Evolutionary conservation across 2,113 vertebrate genomes (phyloP).

Genomic region (Cariama cristata): DNA sequence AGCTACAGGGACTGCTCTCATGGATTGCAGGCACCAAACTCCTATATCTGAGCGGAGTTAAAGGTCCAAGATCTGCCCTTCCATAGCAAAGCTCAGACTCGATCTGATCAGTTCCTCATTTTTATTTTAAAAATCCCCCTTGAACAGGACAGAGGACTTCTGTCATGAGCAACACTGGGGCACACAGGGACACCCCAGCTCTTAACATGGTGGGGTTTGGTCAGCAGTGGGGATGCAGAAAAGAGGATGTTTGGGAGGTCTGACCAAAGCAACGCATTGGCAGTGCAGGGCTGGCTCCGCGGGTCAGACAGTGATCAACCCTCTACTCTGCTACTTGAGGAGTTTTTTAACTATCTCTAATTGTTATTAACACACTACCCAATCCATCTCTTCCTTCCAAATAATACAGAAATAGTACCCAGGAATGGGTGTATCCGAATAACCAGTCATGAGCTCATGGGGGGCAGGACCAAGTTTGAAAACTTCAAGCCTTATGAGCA

Average conservation of each 20-base stretch:
- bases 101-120: background rate
- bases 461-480: background rate
- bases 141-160: background rate
- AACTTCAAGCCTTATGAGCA: background rate
- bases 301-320: background rate
- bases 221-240: accelerated
- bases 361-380: background rate
- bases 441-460: background rate
- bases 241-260: background rate
- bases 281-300: accelerated
- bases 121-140: background rate
- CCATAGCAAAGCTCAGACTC: background rate
- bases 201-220: background rate
- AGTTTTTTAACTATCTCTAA: background rate
- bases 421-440: background rate
- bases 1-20: background rate
- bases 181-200: background rate
- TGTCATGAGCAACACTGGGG: background rate
- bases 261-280: background rate
- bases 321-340: background rate
- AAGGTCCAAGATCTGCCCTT: background rate
- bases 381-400: background rate
- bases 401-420: background rate
- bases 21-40: background rate
- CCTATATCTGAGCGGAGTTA: background rate